These are phyloP conservation scores for Orycteropus afer DNA, from an alignment of 2,113 vertebrate genomes.

Conservation along the genomic window DNA sequence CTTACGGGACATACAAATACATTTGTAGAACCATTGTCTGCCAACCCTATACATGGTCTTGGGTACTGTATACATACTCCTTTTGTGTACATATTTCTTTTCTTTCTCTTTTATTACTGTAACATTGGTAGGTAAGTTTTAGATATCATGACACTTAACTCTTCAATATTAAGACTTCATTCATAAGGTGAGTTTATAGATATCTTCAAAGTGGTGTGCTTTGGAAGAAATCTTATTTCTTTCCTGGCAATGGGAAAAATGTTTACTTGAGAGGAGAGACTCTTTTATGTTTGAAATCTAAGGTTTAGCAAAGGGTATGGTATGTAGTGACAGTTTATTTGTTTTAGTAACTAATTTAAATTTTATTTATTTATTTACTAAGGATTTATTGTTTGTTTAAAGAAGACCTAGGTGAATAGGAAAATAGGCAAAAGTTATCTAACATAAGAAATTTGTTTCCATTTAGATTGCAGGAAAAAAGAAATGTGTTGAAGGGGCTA, in stretches of 20 bases:
- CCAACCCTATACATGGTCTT: no score
- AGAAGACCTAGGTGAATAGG: neutral
- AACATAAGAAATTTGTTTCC: neutral
- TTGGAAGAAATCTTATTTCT: conserved; percentile 45
- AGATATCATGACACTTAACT: neutral
- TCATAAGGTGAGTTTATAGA: conserved; percentile 21
- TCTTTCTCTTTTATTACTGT: neutral
- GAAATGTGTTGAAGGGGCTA: neutral
- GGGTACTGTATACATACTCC: neutral
- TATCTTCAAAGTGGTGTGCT: neutral
- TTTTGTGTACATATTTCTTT: neutral
- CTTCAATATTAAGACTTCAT: conserved; percentile 26
- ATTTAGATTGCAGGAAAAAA: conserved; percentile 30
- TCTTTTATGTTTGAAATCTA: conserved; percentile 47
- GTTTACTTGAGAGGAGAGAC: conserved; percentile 44
- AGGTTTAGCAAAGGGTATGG: conserved; percentile 32
- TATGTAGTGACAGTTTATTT: no score
- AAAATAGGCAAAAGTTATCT: neutral
- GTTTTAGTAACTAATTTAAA: no score
- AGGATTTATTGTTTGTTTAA: no score
- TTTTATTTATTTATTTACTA: no score
- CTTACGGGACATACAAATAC: no score
- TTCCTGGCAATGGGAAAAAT: neutral
- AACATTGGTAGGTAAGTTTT: neutral
- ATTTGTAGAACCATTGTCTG: no score